These are phyloP conservation scores for Apodemus agrarius DNA, from an alignment of 2,797 vertebrate species.

Conservation along the genomic window DNA sequence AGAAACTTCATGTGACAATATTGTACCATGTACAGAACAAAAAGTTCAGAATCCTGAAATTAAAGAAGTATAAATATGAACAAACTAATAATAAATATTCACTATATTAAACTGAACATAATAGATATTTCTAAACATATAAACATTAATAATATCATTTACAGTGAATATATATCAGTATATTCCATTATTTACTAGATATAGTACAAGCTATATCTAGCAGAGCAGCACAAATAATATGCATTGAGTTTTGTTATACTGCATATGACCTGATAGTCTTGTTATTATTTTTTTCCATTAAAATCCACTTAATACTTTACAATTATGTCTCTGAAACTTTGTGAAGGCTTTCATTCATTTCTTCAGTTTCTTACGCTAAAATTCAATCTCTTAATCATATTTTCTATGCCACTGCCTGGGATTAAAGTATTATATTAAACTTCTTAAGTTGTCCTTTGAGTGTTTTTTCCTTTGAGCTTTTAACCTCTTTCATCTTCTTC, in stretches of 20 bases:
- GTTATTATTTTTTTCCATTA: conserved; percentile 49
- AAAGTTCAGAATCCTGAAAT: not conserved
- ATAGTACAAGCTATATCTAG: not conserved
- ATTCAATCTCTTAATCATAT: conserved; percentile 60
- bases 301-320: conserved; percentile 45
- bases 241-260: conserved; percentile 41
- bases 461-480: conserved; percentile 28
- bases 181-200: not conserved
- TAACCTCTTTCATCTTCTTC: not conserved
- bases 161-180: not conserved
- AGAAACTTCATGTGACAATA: not conserved
- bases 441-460: conserved; percentile 45
- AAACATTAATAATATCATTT: not conserved
- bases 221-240: not conserved
- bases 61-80: not conserved
- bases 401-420: conserved; percentile 53
- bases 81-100: not conserved
- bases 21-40: not conserved
- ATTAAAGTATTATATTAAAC: conserved; percentile 37
- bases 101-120: not conserved
- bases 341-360: conserved; percentile 54
- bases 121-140: not conserved
- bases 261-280: not conserved
- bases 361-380: conserved; percentile 3
- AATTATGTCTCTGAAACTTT: not conserved